Percentiles rank a stretch among this genome's conserved stretches.
These are phyloP conservation scores for Rhogogaster chlorosoma DNA, from an alignment of 2,888 invertebrate species.

Conservation along the genomic window DNA sequence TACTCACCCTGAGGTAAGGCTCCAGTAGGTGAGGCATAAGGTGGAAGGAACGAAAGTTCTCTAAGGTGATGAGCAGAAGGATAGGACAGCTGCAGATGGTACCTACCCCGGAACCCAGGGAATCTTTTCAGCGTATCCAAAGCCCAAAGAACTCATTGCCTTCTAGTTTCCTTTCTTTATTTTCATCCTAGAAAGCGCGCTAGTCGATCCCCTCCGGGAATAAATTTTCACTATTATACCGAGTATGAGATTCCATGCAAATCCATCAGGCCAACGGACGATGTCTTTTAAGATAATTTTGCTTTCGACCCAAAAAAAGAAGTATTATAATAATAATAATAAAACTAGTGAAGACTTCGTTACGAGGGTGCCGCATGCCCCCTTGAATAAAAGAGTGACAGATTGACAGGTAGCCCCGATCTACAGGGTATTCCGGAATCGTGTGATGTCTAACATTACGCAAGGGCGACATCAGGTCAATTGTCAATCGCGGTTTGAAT, in stretches of 20 bases:
- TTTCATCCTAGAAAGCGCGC: slow-evolving; percentile 36
- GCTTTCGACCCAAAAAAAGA: background rate
- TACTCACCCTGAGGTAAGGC: slow-evolving; percentile 24
- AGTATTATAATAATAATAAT: background rate
- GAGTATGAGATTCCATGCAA: slow-evolving; percentile 41
- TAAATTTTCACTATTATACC: slow-evolving; percentile 30
- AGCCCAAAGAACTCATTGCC: slow-evolving; percentile 53
- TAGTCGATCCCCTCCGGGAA: slow-evolving; percentile 23
- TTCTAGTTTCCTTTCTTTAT: slow-evolving; percentile 43
- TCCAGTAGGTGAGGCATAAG: slow-evolving; percentile 49
- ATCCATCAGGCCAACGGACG: slow-evolving; percentile 41
- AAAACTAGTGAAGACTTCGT: background rate
- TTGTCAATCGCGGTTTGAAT: slow-evolving; percentile 7
- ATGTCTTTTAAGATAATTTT: slow-evolving; percentile 17
- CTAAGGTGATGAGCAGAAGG: slow-evolving; percentile 46
- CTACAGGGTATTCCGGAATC: background rate
- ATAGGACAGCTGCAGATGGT: slow-evolving; percentile 57
- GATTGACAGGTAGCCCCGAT: slow-evolving; percentile 37
- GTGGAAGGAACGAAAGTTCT: slow-evolving; percentile 38
- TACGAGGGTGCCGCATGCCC: background rate
- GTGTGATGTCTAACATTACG: slow-evolving; percentile 8
- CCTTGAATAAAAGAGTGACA: slow-evolving; percentile 3
- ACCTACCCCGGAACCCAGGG: slow-evolving; percentile 55
- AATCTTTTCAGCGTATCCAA: slow-evolving; percentile 69
- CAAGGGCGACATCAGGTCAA: slow-evolving; percentile 29